phyloP scores from a whole-genome alignment of 2,113 vertebrate species.

The Mastomys coucha region DNA sequence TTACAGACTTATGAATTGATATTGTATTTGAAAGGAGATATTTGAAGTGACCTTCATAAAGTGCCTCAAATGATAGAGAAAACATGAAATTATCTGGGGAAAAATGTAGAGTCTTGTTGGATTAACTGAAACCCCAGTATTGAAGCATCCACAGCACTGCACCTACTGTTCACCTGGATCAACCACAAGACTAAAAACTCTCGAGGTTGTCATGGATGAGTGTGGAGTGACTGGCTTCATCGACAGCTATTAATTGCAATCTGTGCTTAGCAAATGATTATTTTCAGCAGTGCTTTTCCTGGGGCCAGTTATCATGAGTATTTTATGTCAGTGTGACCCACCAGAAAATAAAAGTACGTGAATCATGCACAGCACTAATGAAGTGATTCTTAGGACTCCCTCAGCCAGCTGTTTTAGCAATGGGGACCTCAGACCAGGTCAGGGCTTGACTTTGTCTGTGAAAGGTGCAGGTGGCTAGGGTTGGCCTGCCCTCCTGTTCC shows the following conservation, averaged over 20 bases:
- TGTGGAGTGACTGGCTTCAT: not conserved
- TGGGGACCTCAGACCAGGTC: not conserved
- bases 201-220: not conserved
- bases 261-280: slow-evolving; percentile 44
- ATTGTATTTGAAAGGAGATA: slow-evolving; percentile 7
- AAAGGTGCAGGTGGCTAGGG: not conserved
- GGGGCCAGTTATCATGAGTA: slow-evolving; percentile 31
- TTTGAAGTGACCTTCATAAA: not conserved
- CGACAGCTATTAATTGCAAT: not conserved
- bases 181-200: not conserved
- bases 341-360: not conserved
- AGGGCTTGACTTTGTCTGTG: not conserved
- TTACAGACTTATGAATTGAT: not conserved
- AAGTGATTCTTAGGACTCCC: not conserved
- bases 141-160: not conserved
- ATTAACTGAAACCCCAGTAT: not conserved
- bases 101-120: not conserved
- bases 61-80: not conserved
- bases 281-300: slow-evolving; percentile 20
- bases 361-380: not conserved
- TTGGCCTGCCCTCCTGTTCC: not conserved
- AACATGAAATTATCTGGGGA: not conserved
- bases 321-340: slow-evolving; percentile 58
- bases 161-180: not conserved
- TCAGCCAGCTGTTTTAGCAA: not conserved